Conservation (phyloP, 1,140 invertebrate species). For the Bombus ignitus region DNA sequence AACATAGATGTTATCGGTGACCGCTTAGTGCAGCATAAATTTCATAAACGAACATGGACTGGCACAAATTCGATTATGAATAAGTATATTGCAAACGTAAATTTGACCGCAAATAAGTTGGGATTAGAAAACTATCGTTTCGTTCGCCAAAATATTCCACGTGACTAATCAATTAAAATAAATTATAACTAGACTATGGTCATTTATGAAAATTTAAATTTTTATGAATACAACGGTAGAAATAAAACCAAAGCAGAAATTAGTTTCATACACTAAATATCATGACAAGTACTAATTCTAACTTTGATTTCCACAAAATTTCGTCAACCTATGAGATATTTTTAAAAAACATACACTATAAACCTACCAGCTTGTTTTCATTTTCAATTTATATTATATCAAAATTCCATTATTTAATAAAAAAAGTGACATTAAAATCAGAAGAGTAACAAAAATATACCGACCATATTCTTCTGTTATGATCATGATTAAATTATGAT, state of each 20-base stretch:
- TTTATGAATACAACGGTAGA: neutral
- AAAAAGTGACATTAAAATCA: too few species aligned
- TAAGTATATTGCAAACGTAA: constrained; percentile 15
- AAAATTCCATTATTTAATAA: too few species aligned
- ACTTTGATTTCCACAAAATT: too few species aligned
- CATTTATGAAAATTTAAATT: neutral
- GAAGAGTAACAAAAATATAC: too few species aligned
- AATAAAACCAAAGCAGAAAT: neutral
- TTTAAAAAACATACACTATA: too few species aligned
- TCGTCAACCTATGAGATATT: too few species aligned
- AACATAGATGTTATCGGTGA: constrained; percentile 30
- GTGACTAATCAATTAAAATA: neutral
- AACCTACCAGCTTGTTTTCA: too few species aligned
- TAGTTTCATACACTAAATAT: neutral
- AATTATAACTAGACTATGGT: neutral
- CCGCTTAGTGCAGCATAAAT: constrained; percentile 27
- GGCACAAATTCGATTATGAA: constrained; percentile 2
- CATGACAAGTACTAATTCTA: too few species aligned
- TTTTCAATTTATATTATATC: too few species aligned
- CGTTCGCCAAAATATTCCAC: neutral
- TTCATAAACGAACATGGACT: neutral
- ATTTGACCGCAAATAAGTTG: constrained; percentile 17
- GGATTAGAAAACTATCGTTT: neutral
- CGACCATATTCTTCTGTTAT: too few species aligned
- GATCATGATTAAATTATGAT: too few species aligned